Evolutionary conservation across 2,888 invertebrate species (phyloP).

Genomic region (Diogma glabrata): DNA sequence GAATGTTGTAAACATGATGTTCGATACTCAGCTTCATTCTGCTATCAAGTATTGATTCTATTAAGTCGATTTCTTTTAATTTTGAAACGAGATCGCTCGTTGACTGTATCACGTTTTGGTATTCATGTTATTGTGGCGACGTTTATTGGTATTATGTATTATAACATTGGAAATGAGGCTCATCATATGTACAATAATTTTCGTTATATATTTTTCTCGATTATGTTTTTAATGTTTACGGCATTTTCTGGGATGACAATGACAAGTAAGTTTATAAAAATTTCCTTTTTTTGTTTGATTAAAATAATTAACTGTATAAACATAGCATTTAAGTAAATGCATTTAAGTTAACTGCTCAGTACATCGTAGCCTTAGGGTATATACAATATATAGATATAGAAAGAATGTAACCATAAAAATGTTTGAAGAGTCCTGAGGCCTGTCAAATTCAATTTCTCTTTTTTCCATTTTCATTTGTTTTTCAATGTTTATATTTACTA

Average conservation of each 20-base stretch:
- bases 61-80: slow-evolving; percentile 50
- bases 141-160: slow-evolving; percentile 72
- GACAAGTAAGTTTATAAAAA: slow-evolving; percentile 57
- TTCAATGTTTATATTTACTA: too few relatives aligned
- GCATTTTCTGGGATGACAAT: slow-evolving; percentile 83
- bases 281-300: slow-evolving; percentile 7
- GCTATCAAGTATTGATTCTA: slow-evolving; percentile 46
- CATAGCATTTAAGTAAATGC: not conserved
- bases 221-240: slow-evolving; percentile 91
- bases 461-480: too few relatives aligned
- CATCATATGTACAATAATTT: slow-evolving; percentile 72
- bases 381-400: too few relatives aligned
- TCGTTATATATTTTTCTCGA: slow-evolving; percentile 79
- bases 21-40: slow-evolving; percentile 46
- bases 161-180: slow-evolving; percentile 77
- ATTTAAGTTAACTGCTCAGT: too few relatives aligned
- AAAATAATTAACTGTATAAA: not conserved
- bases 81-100: slow-evolving; percentile 56
- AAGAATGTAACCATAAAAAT: too few relatives aligned
- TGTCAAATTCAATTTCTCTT: too few relatives aligned
- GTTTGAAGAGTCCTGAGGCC: too few relatives aligned
- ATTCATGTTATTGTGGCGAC: slow-evolving; percentile 74
- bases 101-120: slow-evolving; percentile 62
- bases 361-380: too few relatives aligned
- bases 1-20: slow-evolving; percentile 30